Evolutionary conservation across 1,140 invertebrate genomes (phyloP).

Genomic region (Riptortus pedestris): DNA sequence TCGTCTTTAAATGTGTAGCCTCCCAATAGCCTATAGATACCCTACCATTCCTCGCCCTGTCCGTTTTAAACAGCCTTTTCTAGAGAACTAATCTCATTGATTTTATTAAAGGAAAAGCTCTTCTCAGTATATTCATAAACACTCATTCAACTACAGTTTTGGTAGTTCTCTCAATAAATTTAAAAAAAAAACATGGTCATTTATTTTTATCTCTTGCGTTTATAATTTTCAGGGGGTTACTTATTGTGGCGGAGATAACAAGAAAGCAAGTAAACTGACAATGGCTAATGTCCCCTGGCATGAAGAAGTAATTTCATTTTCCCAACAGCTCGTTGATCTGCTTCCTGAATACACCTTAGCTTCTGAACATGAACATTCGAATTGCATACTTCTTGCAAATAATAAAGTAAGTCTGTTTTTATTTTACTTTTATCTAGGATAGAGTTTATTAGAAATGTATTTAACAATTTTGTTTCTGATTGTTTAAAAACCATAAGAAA

Average conservation of each 20-base stretch:
- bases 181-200: too few species aligned
- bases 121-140: too few species aligned
- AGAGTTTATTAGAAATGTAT: neutral
- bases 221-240: slow-evolving; percentile 52
- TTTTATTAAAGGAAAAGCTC: too few species aligned
- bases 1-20: too few species aligned
- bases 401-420: slow-evolving; percentile 37
- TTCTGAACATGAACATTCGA: slow-evolving; percentile 55
- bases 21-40: too few species aligned
- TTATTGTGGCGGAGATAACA: slow-evolving; percentile 46
- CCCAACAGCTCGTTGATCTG: slow-evolving; percentile 38
- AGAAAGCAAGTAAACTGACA: slow-evolving; percentile 46
- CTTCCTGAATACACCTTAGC: slow-evolving; percentile 48
- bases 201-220: slow-evolving; percentile 20
- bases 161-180: too few species aligned
- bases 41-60: too few species aligned
- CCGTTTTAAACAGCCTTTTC: too few species aligned
- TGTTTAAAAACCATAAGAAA: neutral
- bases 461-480: neutral
- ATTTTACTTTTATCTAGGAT: too few species aligned
- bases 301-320: slow-evolving; percentile 49
- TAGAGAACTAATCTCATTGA: too few species aligned
- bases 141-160: too few species aligned
- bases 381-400: slow-evolving; percentile 50
- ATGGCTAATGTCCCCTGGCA: slow-evolving; percentile 60